Evolutionary conservation across 1,140 invertebrate species (phyloP).

Genomic region (Habropoda laboriosa): DNA sequence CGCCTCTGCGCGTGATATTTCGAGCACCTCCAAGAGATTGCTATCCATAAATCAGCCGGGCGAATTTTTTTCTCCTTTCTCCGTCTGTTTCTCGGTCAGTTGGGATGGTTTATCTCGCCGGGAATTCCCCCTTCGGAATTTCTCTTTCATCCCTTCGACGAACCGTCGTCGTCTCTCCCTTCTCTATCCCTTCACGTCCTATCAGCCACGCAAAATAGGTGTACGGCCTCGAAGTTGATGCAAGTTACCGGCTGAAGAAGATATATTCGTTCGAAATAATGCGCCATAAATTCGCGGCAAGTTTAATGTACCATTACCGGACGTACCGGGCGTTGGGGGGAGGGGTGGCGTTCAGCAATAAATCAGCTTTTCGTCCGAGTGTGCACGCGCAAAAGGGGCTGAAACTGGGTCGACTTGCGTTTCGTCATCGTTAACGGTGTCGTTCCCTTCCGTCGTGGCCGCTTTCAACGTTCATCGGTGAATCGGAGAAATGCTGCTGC

Average conservation of each 20-base stretch:
- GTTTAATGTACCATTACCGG: constrained; percentile 44
- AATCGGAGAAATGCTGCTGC: neutral
- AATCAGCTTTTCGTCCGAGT: constrained; percentile 39
- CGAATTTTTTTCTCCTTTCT: constrained; percentile 9
- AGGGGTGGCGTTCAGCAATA: neutral
- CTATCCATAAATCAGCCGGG: constrained; percentile 25
- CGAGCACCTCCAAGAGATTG: constrained; percentile 23
- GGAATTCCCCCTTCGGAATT: neutral
- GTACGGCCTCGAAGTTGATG: neutral
- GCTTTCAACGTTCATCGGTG: constrained; percentile 2
- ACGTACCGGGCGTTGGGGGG: too few relatives aligned
- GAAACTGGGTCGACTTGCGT: constrained; percentile 36
- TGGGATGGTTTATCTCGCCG: neutral
- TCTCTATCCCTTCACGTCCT: neutral
- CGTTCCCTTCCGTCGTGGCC: neutral
- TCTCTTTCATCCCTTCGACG: too few relatives aligned
- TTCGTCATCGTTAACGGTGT: constrained; percentile 44
- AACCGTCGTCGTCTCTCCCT: neutral
- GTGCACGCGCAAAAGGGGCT: constrained; percentile 13
- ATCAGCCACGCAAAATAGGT: neutral
- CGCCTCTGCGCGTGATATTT: constrained; percentile 30
- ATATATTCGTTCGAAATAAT: constrained; percentile 31
- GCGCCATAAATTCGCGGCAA: constrained; percentile 34
- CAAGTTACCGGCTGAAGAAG: constrained; percentile 15
- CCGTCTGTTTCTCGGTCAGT: neutral